phyloP scores from a whole-genome alignment of 2,797 vertebrate species.

The Cuniculus paca region DNA sequence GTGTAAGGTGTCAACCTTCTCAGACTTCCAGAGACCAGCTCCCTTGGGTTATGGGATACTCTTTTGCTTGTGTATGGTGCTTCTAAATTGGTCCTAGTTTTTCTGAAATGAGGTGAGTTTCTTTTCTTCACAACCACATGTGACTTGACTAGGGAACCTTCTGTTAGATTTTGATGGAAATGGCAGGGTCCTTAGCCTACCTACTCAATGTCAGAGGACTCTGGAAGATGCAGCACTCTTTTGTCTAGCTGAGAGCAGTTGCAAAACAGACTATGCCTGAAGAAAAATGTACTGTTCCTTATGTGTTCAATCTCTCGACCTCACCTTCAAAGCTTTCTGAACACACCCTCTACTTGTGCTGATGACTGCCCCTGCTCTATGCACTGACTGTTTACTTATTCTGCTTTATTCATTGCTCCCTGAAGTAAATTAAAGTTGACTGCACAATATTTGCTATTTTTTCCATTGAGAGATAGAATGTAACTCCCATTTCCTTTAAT shows the following conservation, averaged over 20 bases:
- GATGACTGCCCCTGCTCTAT: neutral
- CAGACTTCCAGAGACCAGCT: neutral
- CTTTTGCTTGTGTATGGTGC: neutral
- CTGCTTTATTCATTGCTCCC: constrained; percentile 14
- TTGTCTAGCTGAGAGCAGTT: neutral
- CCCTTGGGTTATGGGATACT: neutral
- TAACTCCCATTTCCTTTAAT: neutral
- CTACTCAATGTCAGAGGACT: neutral
- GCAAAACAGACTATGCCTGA: neutral
- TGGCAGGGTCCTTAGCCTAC: neutral
- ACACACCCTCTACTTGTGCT: neutral
- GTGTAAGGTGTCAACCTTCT: neutral
- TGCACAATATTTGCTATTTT: neutral
- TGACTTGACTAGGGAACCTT: neutral
- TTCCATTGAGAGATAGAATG: neutral
- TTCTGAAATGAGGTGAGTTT: constrained; percentile 33
- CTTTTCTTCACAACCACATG: constrained; percentile 14
- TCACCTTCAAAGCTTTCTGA: neutral
- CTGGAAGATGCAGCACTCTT: neutral
- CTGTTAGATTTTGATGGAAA: neutral
- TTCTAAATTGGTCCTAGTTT: constrained; percentile 40
- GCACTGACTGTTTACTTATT: neutral
- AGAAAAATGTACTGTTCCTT: neutral
- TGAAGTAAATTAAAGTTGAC: neutral
- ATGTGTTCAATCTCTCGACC: neutral